A percentile compares a stretch with the other conserved stretches of the same genome.
Evolutionary conservation across 1,140 invertebrate genomes (phyloP).

Genomic region (Heliconius nattereri): DNA sequence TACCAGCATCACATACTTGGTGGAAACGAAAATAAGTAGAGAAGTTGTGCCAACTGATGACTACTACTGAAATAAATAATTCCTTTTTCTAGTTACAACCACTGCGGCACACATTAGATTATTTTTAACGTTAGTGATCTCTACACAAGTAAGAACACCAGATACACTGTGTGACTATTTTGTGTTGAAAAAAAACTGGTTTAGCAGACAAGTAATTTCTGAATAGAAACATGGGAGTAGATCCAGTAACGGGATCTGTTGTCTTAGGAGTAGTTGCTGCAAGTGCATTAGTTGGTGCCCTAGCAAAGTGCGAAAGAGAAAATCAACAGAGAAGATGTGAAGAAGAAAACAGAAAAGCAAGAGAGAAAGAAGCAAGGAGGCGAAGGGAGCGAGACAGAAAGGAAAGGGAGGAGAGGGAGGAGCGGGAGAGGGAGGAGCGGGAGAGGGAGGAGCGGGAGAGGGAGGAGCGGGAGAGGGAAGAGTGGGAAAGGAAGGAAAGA

Average conservation of each 20-base stretch:
- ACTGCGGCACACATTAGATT: no score
- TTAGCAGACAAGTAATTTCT: background rate
- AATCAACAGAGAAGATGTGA: background rate
- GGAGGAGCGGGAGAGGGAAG: background rate
- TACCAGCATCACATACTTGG: slow-evolving; percentile 4
- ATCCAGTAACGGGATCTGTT: background rate
- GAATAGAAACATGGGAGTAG: background rate
- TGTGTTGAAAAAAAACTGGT: no score
- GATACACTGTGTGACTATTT: no score
- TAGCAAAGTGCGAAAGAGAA: background rate
- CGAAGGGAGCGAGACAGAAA: background rate
- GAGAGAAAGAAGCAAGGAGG: background rate
- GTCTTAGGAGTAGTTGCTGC: background rate
- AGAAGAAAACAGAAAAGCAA: background rate
- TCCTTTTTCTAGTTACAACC: no score
- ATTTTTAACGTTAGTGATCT: no score
- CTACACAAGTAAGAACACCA: no score
- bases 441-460: background rate
- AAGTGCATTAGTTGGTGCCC: background rate
- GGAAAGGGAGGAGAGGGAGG: background rate
- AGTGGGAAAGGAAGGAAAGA: background rate
- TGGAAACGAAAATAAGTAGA: background rate
- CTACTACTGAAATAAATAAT: background rate
- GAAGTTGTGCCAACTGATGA: background rate
- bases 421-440: background rate